Base-by-base conservation (phyloP, 1,140 invertebrate species). In the Zelostemma sp. region DNA sequence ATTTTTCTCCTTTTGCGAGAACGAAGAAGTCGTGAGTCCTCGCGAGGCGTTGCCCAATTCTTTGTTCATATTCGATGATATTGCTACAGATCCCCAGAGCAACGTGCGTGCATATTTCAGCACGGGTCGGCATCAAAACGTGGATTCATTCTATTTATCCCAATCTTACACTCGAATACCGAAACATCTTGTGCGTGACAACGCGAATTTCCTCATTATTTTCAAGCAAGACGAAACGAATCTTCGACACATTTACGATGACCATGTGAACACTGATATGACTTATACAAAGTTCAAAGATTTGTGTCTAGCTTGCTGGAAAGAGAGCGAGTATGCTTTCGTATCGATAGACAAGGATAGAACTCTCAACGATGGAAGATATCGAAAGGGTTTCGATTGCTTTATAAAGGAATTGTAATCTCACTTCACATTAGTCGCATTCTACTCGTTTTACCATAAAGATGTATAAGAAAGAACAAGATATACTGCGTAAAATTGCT, bases 141-240 rank as follows among this genome's bases (percentile, higher is more conserved):
- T 79, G 5, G 74, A 83, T 55, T 68, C 61, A 68, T 81, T 81
- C 50, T 84, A 79, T 72, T 41, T 83, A 18, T 65, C 72, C 59
- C 81, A 82, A 60, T 76, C 81, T 1, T 83, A 84, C 68, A 58
- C 76, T 11, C 66, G 68, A 47, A 77, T 84, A 50, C 79, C 76
- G 8, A 85, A 85, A 76, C 82, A 85, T 67, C 72, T 85, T 33
- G 65, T 84, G 19, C 56, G 81, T 11, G 83, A 86, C 64, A 86
- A 83, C 78, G 65, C 72, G 28, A 83, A 85, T 74, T 60, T 83
- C 16, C 19, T 83, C 11, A 57, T 81, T 16, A 11, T 84, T 12
- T 85, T 85, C 73, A 78, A 78, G 68, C 83, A 85, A 75, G 83
- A 85, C 77, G 76, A 80, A 40, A 63, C 70, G 6, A 85, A 85